A percentile compares a stretch with the other conserved stretches of the same genome.
These are phyloP conservation scores for Sylvietta virens DNA, from an alignment of 2,113 vertebrate genomes.

Conservation along the genomic window DNA sequence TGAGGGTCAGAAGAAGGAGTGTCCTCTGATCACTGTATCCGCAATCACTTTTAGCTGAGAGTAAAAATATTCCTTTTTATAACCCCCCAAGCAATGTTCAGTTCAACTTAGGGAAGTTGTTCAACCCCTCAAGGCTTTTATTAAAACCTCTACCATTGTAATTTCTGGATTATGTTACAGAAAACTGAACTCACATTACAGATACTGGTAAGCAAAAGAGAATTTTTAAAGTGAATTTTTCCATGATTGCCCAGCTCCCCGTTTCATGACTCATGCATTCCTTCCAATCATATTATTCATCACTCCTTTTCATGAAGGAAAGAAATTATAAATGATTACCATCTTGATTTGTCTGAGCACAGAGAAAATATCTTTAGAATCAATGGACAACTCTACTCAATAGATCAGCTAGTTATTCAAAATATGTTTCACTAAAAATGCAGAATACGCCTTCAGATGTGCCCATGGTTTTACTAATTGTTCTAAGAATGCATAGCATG, in stretches of 20 bases:
- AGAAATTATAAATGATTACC: slow-evolving; percentile 60
- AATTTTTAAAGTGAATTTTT: slow-evolving; percentile 24
- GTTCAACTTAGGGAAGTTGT: background rate
- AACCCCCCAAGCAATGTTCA: background rate
- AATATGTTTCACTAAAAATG: background rate
- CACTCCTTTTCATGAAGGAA: slow-evolving; percentile 45
- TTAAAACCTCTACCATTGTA: background rate
- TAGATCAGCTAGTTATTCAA: slow-evolving; percentile 36
- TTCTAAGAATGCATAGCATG: background rate
- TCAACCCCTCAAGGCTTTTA: background rate
- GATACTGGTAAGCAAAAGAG: slow-evolving; percentile 2
- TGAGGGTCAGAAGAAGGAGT: background rate
- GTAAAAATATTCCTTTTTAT: background rate
- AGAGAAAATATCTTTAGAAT: slow-evolving; percentile 50
- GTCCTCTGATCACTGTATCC: background rate
- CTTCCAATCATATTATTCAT: slow-evolving; percentile 60
- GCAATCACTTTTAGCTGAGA: background rate
- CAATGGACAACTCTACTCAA: slow-evolving; percentile 41
- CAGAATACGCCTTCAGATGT: slow-evolving; percentile 20
- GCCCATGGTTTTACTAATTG: background rate
- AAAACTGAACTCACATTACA: background rate
- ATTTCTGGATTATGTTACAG: background rate
- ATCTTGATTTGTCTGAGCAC: slow-evolving; percentile 37
- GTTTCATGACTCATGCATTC: slow-evolving; percentile 51
- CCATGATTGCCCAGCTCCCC: slow-evolving; percentile 48